Evolutionary conservation across 2,888 invertebrate genomes (phyloP).

Genomic region (Atethmia centrago): DNA sequence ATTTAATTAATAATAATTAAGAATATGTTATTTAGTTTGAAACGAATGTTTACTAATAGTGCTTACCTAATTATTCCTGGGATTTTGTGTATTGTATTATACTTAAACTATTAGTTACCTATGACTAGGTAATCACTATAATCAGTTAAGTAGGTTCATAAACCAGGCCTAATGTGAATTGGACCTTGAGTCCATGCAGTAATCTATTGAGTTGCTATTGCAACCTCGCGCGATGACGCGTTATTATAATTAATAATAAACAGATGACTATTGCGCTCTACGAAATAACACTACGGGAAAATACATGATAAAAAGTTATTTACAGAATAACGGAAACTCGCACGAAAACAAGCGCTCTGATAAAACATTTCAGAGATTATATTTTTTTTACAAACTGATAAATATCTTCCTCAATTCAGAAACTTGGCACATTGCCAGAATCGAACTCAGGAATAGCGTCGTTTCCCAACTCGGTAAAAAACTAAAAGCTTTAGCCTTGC

Average conservation of each 20-base stretch:
- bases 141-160: background rate
- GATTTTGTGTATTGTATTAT: too few species aligned
- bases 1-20: too few species aligned
- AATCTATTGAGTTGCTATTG: slow-evolving; percentile 13
- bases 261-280: slow-evolving; percentile 10
- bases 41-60: too few species aligned
- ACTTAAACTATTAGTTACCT: too few species aligned
- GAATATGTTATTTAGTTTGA: too few species aligned
- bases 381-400: background rate
- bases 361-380: background rate
- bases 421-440: slow-evolving; percentile 44
- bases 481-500: slow-evolving; percentile 34
- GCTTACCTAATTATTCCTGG: too few species aligned
- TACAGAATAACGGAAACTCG: slow-evolving; percentile 10
- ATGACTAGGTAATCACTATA: background rate
- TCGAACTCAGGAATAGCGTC: slow-evolving; percentile 8
- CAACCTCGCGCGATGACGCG: background rate
- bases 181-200: slow-evolving; percentile 20
- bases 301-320: background rate
- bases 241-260: slow-evolving; percentile 4
- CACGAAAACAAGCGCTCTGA: slow-evolving; percentile 21
- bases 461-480: slow-evolving; percentile 29
- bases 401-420: slow-evolving; percentile 12
- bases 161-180: slow-evolving; percentile 10
- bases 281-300: slow-evolving; percentile 9